These are phyloP conservation scores for Cassiopea xamachana DNA, from an alignment of 30 jellyfish, hydroid and myxozoan genomes.

Conservation along the genomic window DNA sequence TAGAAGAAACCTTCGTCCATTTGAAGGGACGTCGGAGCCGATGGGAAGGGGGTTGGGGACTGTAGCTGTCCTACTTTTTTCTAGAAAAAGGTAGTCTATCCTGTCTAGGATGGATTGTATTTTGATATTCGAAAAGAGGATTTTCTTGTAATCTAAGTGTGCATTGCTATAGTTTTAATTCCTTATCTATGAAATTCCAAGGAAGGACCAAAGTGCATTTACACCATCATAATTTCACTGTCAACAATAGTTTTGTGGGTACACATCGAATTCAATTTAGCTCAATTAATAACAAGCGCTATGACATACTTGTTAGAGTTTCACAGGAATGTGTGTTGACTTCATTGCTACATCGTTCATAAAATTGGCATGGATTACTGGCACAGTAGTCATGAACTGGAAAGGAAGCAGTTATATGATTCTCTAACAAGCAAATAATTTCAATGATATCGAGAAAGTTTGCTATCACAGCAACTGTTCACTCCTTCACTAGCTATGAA, in stretches of 20 bases:
- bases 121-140: no score
- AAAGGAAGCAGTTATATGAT: not conserved
- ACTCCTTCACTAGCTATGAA: no score
- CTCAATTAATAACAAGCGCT: no score
- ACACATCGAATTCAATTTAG: no score
- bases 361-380: conserved; percentile 12
- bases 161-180: no score
- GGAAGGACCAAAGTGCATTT: no score
- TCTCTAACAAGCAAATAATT: no score
- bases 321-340: not conserved
- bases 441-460: no score
- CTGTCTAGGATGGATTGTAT: not conserved
- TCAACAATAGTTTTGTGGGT: not conserved
- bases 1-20: no score
- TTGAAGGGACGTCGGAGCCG: no score
- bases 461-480: no score
- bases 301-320: not conserved
- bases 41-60: not conserved
- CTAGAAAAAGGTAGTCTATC: not conserved
- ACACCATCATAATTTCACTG: not conserved
- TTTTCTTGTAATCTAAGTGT: not conserved
- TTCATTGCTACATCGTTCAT: not conserved
- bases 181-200: no score
- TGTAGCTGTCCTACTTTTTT: not conserved
- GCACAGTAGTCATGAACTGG: not conserved